These are phyloP conservation scores for Ptychadena robeensis DNA, from an alignment of 2,797 vertebrate species.

Conservation along the genomic window DNA sequence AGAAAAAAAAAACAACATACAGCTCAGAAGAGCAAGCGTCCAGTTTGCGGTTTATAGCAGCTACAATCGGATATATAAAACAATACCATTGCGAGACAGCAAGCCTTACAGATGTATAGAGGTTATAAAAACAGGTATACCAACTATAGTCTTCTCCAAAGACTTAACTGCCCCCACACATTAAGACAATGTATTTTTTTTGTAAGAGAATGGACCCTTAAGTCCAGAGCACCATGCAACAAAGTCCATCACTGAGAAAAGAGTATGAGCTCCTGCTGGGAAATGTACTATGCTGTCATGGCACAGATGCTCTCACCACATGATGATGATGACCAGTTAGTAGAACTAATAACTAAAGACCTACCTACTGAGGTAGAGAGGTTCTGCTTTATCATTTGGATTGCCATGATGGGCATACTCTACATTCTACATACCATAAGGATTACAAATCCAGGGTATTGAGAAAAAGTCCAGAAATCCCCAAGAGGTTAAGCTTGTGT, in stretches of 20 bases:
- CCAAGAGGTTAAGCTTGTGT: no score
- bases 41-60: neutral
- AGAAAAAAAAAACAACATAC: conserved; percentile 15
- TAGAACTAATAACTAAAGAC: no score
- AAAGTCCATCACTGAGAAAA: conserved; percentile 46
- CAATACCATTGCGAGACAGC: conserved; percentile 20
- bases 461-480: no score
- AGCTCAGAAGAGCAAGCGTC: neutral
- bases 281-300: neutral
- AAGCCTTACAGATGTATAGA: conserved; percentile 65
- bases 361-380: no score
- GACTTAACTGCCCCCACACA: neutral
- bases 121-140: conserved; percentile 75
- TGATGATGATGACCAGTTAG: neutral
- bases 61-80: conserved; percentile 44
- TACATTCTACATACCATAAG: no score
- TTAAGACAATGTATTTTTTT: conserved; percentile 42
- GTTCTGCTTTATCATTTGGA: no score
- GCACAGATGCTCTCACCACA: neutral
- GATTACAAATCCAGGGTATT: no score
- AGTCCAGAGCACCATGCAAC: conserved; percentile 55
- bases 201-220: conserved; percentile 38
- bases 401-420: no score
- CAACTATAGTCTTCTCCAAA: conserved; percentile 66
- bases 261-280: conserved; percentile 1